Evolutionary conservation across 2,797 vertebrate species (phyloP), one percentile per base, ranked within the genome.

Genomic region (Enoplosus armatus): DNA sequence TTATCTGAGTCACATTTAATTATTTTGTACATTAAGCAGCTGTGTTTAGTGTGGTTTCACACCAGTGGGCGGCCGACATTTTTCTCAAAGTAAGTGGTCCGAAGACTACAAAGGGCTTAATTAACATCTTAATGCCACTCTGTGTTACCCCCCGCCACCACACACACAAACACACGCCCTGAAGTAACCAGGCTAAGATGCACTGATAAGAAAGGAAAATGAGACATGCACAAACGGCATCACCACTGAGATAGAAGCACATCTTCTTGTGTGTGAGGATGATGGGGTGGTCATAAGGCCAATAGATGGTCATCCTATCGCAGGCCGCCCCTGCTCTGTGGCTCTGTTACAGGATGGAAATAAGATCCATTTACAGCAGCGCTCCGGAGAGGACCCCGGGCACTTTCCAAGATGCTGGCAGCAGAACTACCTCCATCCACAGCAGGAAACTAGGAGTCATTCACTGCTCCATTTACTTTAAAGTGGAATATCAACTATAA

Each of bases 381-480:
- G 80, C 79, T 87, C 70, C 31, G 3, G 67, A 82, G 80, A 76
- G 72, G 84, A 88, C 88, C 88, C 80, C 33, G 3, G 87, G 87
- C 91, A 89, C 72, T 77, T 85, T 70, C 69, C 69, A 79, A 77
- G 86, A 81, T 79, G 83, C 81, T 84, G 87, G 72, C 67, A 83
- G 65, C 72, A 62, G 78, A 87, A 77, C 72, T 77, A 72, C 73
- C 83, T 89, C 75, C 64, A 80, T 65, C 80, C 89, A 73, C 85
- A 87, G 85, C 68, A 51, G 82, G 86, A 87, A 84, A 83, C 79
- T 56, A 60, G 62, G 71, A 89, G 76, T 79, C 79, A 87, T 89
- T 91, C 90, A 72, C 88, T 88, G 93, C 89, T 89, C 90, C 92
- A 91, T 95, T 93, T 92, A 90, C 83, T 90, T 90, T 85, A 82